Evolutionary conservation across 35 echinoderm and acorn worm species (phyloP), one percentile per base, ranked within the genome.

Genomic region (Strongylocentrotus purpuratus): DNA sequence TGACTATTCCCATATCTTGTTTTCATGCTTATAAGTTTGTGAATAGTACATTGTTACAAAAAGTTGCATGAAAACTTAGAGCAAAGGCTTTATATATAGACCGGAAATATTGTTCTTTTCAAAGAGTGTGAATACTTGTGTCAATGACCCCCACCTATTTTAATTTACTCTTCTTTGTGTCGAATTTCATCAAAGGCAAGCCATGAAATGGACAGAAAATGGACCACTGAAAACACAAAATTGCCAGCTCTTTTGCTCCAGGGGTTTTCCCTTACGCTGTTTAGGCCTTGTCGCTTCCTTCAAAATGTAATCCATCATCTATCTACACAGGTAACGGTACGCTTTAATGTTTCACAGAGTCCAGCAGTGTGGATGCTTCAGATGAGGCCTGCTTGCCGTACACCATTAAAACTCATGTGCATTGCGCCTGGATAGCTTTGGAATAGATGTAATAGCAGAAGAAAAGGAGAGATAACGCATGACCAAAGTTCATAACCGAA

Each of bases 401-500:
- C 65, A n/a, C 65, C 4, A 7, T 78, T n/a, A 78, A 7, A 78
- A 78, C 65, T 28, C 25, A 5, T n/a, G 65, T n/a, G 65, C 20
- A 78, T 78, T 78, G 65, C 65, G 65, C 65, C 22, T 78, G 22
- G 28, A 78, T 78, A n/a, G 22, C n/a, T 78, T 78, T 31, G 28
- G n/a, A 78, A 78, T 78, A 18, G 22, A 78, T n/a, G 22, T 78
- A 25, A 78, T 78, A 78, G 65, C 65, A 78, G 65, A n/a, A 78
- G 65, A 78, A 78, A 78, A 78, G 65, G 65, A n/a, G 65, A 78
- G 65, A 78, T 78, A 78, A 78, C 22, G 65, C 65, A 78, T 78
- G 2, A 78, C 65, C 65, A 78, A 78, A 78, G 65, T 78, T 78
- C 65, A 78, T 78, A 78, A 78, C 25, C 0, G 22, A n/a, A 78